A percentile compares a stretch with the other conserved stretches of the same genome.
Conservation (phyloP, 1,140 invertebrate species). For the Idris sp. region DNA sequence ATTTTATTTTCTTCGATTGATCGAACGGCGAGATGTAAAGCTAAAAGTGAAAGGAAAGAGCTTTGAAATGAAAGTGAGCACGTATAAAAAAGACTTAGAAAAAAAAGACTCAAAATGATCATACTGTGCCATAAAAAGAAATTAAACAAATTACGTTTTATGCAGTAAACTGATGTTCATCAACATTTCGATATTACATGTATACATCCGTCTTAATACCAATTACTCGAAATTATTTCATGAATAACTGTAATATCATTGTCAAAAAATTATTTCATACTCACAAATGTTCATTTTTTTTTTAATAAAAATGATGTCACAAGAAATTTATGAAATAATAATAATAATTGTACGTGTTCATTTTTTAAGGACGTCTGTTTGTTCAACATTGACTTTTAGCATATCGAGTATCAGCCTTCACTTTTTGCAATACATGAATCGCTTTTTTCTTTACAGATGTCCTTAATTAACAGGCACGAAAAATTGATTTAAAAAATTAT, state of each 20-base stretch:
- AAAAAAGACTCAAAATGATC: conserved; percentile 77
- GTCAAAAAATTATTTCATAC: not conserved
- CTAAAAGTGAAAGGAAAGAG: conserved; percentile 61
- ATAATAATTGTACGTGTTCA: conserved; percentile 60
- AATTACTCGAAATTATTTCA: conserved; percentile 43
- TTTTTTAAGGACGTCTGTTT: conserved; percentile 48
- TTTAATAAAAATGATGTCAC: too few species aligned
- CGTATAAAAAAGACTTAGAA: conserved; percentile 63
- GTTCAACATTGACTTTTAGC: not conserved
- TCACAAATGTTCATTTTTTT: too few species aligned
- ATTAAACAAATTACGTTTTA: too few species aligned
- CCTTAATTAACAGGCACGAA: conserved; percentile 52
- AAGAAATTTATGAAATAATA: conserved; percentile 53
- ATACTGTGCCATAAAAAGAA: conserved; percentile 76
- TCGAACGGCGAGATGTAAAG: conserved; percentile 53
- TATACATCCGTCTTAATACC: conserved; percentile 46
- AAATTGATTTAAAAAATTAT: conserved; percentile 42
- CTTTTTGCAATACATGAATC: conserved; percentile 36
- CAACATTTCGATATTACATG: conserved; percentile 45
- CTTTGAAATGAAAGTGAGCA: conserved; percentile 68
- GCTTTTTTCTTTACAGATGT: conserved; percentile 40
- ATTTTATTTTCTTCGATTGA: conserved; percentile 46
- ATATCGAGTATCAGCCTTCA: conserved; percentile 18
- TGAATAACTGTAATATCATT: conserved; percentile 47
- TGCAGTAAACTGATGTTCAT: conserved; percentile 54